Base-by-base conservation (phyloP, 2,113 vertebrate genomes). In the Ailurus styani region DNA sequence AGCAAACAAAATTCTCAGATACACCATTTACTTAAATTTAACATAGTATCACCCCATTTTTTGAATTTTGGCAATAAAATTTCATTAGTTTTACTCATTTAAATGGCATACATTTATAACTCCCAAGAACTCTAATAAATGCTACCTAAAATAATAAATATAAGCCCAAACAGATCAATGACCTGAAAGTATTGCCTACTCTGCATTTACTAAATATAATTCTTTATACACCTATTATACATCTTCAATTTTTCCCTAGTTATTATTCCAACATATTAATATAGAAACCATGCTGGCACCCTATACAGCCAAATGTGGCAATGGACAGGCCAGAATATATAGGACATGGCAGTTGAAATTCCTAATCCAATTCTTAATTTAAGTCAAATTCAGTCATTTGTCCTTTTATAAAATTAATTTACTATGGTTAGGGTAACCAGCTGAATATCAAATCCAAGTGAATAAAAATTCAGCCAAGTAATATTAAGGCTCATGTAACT, bases 21-120 rank as follows among this genome's bases (percentile, higher is more conserved):
- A 72, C 86, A 55, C 50, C 55, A 98, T 95, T 73, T 98, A 87
- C 84, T 96, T 90, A 97, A 96, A 97, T 94, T 93, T 98, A 96
- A 98, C 94, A 95, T 83, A 97, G 5, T 72, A 95, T 37, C 87
- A 96, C 3, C 0, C 23, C 77, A 64, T 25, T 98, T 96, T 78
- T 96, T 93, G 2, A 92, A 95, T 95, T 95, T 96, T 96, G 96
- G 89, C 93, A 98, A 25, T 75, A 93, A 96, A 98, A 93, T 82
- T 93, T 89, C 42, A 97, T 92, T 86, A 94, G 27, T 45, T 98
- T 93, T 91, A 96, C 92, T 97, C 45, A 96, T 72, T 92, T 97
- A 96, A 95, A 77, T 66, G 64, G 78, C 50, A 88, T 40, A 77
- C 72, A 92, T 89, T 98, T 87, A 7, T 77, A 94, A 97, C 85